Conservation (phyloP, 2,797 vertebrate species). For the Brotula barbata region DNA sequence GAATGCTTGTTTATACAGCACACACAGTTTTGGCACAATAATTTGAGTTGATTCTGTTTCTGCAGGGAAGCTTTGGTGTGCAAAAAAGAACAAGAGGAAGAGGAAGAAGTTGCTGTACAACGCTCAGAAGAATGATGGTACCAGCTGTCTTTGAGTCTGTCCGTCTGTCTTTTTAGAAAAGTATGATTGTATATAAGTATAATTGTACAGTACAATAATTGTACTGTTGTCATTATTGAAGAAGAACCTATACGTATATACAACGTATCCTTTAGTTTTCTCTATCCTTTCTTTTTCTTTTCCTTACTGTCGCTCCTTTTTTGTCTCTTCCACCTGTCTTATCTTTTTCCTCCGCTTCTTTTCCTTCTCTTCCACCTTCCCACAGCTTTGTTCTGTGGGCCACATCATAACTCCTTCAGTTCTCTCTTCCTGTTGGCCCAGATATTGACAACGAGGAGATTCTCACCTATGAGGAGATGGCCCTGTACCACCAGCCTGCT, state of each 20-base stretch:
- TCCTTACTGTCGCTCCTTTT: no score
- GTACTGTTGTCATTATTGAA: no score
- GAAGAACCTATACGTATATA: no score
- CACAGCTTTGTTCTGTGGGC: neutral
- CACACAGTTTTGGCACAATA: no score
- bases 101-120: slow-evolving; percentile 94
- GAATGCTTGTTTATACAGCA: no score
- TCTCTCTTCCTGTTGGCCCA: slow-evolving; percentile 46
- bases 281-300: no score
- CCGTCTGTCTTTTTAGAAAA: neutral
- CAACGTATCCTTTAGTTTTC: no score
- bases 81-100: slow-evolving; percentile 99
- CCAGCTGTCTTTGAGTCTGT: neutral
- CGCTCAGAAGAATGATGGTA: slow-evolving; percentile 92
- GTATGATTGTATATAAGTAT: no score
- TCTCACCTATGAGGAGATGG: slow-evolving; percentile 98
- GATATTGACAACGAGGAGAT: slow-evolving; percentile 95
- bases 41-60: neutral
- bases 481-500: slow-evolving; percentile 96
- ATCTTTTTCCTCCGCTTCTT: no score
- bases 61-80: slow-evolving; percentile 96
- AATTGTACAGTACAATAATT: no score
- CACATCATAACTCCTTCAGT: neutral
- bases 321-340: no score
- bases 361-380: no score